Conservation (phyloP, 2,888 invertebrate genomes). For the Gisinianus flammeolus region DNA sequence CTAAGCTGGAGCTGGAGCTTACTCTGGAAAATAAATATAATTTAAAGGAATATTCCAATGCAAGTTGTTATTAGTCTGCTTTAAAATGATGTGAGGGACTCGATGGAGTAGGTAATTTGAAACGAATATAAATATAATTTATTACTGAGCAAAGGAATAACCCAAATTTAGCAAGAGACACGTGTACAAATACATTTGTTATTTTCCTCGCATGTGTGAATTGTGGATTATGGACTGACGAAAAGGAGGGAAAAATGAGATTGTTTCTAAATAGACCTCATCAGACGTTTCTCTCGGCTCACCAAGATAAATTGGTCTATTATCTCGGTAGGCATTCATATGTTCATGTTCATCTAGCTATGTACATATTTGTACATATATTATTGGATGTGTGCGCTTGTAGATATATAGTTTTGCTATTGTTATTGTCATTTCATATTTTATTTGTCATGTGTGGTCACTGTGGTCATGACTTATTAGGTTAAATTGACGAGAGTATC, state of each 20-base stretch:
- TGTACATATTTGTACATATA: too few relatives aligned
- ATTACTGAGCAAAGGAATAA: neutral
- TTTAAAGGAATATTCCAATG: neutral
- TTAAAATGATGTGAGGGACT: neutral
- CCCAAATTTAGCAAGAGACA: neutral
- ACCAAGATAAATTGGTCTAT: too few relatives aligned
- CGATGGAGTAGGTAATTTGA: constrained; percentile 7
- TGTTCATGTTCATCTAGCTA: too few relatives aligned
- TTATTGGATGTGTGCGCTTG: too few relatives aligned
- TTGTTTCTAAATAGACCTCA: neutral
- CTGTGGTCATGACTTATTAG: too few relatives aligned
- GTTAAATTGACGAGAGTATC: too few relatives aligned
- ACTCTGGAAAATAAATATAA: neutral
- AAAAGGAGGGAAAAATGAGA: neutral
- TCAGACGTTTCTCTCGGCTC: too few relatives aligned
- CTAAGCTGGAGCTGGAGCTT: neutral
- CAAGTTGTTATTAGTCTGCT: neutral
- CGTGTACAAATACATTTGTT: neutral
- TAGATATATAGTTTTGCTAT: too few relatives aligned
- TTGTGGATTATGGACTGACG: neutral
- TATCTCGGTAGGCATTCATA: too few relatives aligned
- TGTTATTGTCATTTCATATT: too few relatives aligned
- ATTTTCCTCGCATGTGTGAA: neutral
- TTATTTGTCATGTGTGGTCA: too few relatives aligned
- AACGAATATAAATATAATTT: neutral